Conservation (phyloP, 2,113 vertebrate species). For the Nyctereutes procyonoides region DNA sequence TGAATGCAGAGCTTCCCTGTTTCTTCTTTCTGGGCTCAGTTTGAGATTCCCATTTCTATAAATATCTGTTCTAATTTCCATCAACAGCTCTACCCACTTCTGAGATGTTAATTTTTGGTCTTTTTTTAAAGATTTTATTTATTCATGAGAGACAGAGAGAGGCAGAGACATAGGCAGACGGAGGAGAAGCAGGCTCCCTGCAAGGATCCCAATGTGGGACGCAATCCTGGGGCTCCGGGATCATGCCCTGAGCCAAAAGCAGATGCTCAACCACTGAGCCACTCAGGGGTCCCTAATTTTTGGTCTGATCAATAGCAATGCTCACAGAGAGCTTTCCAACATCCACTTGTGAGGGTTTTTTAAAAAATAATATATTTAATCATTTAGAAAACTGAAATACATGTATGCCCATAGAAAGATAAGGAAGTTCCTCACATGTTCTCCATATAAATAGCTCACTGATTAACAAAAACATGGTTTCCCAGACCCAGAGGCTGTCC, state of each 20-base stretch:
- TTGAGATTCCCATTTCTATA: accelerated
- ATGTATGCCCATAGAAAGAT: not conserved
- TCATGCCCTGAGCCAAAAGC: too few relatives aligned
- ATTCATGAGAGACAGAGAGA: too few relatives aligned
- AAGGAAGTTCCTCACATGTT: too few relatives aligned
- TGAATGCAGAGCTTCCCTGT: not conserved
- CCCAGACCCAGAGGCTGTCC: too few relatives aligned
- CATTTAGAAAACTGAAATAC: not conserved
- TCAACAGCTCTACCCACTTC: not conserved
- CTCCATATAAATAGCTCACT: not conserved
- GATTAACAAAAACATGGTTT: too few relatives aligned
- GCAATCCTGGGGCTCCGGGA: too few relatives aligned
- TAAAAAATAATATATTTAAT: not conserved
- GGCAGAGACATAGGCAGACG: too few relatives aligned
- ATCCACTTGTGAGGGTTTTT: not conserved
- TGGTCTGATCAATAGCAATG: too few relatives aligned
- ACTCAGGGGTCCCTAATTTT: not conserved
- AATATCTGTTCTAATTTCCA: accelerated
- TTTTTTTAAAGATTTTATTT: too few relatives aligned
- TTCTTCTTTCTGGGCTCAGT: not conserved
- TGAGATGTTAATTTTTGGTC: not conserved
- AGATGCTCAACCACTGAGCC: too few relatives aligned
- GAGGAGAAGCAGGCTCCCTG: too few relatives aligned
- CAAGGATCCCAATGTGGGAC: too few relatives aligned
- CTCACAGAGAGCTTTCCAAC: not conserved